phyloP scores from a whole-genome alignment of 2,797 vertebrate species.

The Coregonus suidteri region DNA sequence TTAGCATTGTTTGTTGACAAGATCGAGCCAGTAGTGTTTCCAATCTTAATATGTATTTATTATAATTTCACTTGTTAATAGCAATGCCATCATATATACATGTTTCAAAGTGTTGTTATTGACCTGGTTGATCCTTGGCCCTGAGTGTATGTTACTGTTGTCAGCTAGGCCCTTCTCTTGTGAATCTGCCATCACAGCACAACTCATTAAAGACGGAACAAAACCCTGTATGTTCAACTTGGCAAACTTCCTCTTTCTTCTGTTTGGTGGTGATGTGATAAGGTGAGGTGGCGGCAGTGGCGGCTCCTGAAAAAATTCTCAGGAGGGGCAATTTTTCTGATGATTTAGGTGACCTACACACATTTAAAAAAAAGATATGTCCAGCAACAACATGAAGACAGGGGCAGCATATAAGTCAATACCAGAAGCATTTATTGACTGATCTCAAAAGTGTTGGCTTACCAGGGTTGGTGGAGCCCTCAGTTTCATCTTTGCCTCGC shows the following conservation, averaged over 20 bases:
- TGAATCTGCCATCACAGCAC: slow-evolving; percentile 40
- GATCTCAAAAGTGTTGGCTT: no score
- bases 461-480: no score
- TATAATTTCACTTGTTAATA: not conserved
- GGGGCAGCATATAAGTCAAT: no score
- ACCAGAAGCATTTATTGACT: no score
- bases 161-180: slow-evolving; percentile 36
- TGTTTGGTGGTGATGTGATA: slow-evolving; percentile 38
- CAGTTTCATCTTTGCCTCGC: no score
- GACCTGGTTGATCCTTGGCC: not conserved
- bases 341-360: no score
- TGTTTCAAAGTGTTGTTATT: slow-evolving; percentile 1
- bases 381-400: no score
- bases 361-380: no score
- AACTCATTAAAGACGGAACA: slow-evolving; percentile 48
- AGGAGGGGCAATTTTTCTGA: no score
- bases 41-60: not conserved
- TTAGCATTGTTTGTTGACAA: not conserved
- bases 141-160: slow-evolving; percentile 26
- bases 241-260: slow-evolving; percentile 38
- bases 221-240: slow-evolving; percentile 37
- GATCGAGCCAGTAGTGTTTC: not conserved
- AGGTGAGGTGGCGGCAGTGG: slow-evolving; percentile 49
- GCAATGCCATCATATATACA: not conserved
- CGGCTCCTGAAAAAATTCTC: no score